Evolutionary conservation across 2,888 invertebrate species (phyloP).

Genomic region (Corythucha ciliata): DNA sequence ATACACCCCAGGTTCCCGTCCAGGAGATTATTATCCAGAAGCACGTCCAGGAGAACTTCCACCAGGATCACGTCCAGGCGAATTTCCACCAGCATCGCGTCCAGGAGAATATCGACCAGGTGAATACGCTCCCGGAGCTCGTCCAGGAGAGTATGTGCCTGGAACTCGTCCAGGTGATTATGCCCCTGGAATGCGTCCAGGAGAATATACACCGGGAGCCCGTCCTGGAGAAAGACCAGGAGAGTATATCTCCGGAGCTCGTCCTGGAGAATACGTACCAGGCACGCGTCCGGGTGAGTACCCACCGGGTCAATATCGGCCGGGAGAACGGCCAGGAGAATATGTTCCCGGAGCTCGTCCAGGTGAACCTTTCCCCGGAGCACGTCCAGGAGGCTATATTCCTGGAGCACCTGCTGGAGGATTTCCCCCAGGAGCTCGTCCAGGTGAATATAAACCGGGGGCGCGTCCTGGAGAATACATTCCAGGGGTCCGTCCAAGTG

Average conservation of each 20-base stretch:
- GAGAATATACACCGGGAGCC: slow-evolving; percentile 7
- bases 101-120: slow-evolving; percentile 23
- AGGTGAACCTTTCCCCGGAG: slow-evolving; percentile 11
- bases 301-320: slow-evolving; percentile 2
- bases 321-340: slow-evolving; percentile 24
- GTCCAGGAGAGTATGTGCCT: slow-evolving; percentile 24
- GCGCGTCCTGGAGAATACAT: slow-evolving; percentile 18
- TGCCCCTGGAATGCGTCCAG: slow-evolving; percentile 19
- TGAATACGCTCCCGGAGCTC: slow-evolving; percentile 1
- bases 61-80: slow-evolving; percentile 21
- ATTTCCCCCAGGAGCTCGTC: slow-evolving; percentile 17
- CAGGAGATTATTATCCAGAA: slow-evolving; percentile 18
- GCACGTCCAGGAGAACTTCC: slow-evolving; percentile 22
- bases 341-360: too few species aligned
- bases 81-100: background rate
- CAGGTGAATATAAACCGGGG: slow-evolving; percentile 1
- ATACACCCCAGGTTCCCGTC: slow-evolving; percentile 18
- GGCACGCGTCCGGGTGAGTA: slow-evolving; percentile 9
- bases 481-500: slow-evolving; percentile 23
- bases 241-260: slow-evolving; percentile 20
- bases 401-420: slow-evolving; percentile 21
- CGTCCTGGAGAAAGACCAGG: slow-evolving; percentile 22
- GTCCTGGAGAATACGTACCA: slow-evolving; percentile 18
- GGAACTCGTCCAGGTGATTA: slow-evolving; percentile 14
- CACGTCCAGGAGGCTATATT: slow-evolving; percentile 18